These are phyloP conservation scores for Tetrao urogallus DNA, from an alignment of 2,113 vertebrate genomes.

Conservation along the genomic window DNA sequence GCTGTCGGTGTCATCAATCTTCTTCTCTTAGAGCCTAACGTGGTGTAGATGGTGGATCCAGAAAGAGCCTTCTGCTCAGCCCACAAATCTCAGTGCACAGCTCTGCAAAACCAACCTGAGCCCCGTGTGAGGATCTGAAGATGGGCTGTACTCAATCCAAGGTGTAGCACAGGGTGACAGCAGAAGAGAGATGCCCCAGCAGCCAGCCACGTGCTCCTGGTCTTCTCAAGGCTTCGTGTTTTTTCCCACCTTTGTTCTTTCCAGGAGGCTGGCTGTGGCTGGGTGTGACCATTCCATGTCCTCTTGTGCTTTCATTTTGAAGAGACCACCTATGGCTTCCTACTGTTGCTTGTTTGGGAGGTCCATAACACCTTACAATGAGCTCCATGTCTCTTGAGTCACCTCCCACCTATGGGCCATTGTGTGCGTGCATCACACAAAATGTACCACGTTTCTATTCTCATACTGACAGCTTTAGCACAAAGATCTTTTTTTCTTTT, in stretches of 20 bases:
- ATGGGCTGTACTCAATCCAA: neutral
- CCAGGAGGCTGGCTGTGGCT: neutral
- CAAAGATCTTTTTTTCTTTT: neutral
- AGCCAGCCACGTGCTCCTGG: neutral
- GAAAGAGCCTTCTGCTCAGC: neutral
- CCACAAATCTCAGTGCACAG: neutral
- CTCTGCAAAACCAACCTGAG: neutral
- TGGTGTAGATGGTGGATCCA: neutral
- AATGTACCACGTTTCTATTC: neutral
- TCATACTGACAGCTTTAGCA: neutral
- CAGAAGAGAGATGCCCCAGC: neutral
- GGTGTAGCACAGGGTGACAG: neutral
- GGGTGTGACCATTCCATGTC: neutral
- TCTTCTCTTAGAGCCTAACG: fast-evolving
- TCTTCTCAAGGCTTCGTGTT: neutral
- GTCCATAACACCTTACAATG: neutral
- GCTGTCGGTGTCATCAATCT: neutral
- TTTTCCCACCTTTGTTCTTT: neutral
- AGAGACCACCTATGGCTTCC: neutral
- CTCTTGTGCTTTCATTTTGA: neutral
- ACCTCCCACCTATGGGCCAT: neutral
- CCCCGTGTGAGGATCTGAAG: neutral
- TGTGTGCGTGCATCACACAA: fast-evolving
- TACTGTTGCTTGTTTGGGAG: neutral
- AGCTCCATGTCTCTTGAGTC: fast-evolving